Base-by-base conservation (phyloP, 2,888 invertebrate genomes). In the Drepanosiphum platanoidis region DNA sequence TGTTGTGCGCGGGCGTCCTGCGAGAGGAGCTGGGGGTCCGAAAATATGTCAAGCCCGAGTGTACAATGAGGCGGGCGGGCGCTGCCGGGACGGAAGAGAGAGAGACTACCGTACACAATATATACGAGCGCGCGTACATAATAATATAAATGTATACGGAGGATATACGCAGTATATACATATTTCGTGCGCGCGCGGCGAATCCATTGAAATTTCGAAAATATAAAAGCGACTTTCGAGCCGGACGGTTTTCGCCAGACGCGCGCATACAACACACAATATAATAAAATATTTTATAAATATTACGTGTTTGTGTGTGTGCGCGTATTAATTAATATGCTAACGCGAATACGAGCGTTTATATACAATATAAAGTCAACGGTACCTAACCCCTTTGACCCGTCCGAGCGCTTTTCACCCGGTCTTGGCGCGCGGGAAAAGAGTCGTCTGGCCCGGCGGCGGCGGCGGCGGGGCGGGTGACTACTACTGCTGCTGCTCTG, bases 161-260 rank as follows among this genome's bases (percentile, higher is more conserved):
- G n/a, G n/a, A n/a, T n/a, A n/a, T n/a, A n/a, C n/a, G n/a, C n/a
- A n/a, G n/a, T n/a, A n/a, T n/a, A n/a, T n/a, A n/a, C n/a, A n/a
- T n/a, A n/a, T n/a, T n/a, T 42, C 1, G 42, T 42, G 42, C 13
- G 11, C 42, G 8, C 42, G 42, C 3, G 3, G n/a, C 32, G 39
- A 39, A 30, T 64, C 79, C 58, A 58, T 81, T 81, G 81, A 70
- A 81, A 81, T 74, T 61, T 61, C 72, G 22, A 82, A 82, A 82
- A 74, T 66, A 82, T 61, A 58, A 72, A 72, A 61, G 72, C 72
- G 64, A 72, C 72, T 82, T 72, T 82, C n/a, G 46, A 68, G n/a
- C 72, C 82, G 78, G 64, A 66, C 78, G 11, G 78, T 79, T 79
- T 79, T 79, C 78, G 79, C 66, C 66, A 79, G 13, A 39, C 77